phyloP scores from a whole-genome alignment of 2,888 invertebrate species.

The Galerucella calmariensis region DNA sequence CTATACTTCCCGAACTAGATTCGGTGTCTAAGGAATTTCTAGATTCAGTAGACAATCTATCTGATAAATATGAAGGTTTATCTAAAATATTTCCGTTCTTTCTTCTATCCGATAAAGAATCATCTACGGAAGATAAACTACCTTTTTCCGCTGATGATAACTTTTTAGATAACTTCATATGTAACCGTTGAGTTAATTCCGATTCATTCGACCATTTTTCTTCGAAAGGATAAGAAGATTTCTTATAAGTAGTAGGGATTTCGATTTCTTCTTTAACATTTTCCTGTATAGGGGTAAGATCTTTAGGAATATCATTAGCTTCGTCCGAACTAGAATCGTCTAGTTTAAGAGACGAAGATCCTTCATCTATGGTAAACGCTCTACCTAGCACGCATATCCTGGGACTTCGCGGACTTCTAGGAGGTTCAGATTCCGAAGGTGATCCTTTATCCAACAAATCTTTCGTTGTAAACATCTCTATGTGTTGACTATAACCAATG shows the following conservation, averaged over 20 bases:
- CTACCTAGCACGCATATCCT: constrained; percentile 63
- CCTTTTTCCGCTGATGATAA: constrained; percentile 62
- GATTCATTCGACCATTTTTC: constrained; percentile 65
- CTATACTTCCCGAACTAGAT: constrained; percentile 79
- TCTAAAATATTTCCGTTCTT: constrained; percentile 55
- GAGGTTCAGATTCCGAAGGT: constrained; percentile 54
- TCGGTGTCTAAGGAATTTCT: constrained; percentile 80
- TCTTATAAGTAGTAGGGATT: constrained; percentile 53
- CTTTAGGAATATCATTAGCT: constrained; percentile 60
- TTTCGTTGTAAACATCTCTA: constrained; percentile 73
- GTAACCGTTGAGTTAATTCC: constrained; percentile 61
- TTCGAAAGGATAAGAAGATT: constrained; percentile 63
- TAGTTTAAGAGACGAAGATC: constrained; percentile 54
- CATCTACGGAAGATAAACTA: constrained; percentile 61
- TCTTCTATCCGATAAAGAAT: constrained; percentile 57
- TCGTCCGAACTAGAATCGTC: constrained; percentile 58
- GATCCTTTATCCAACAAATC: constrained; percentile 68
- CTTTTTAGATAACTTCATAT: constrained; percentile 62
- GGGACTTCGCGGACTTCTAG: constrained; percentile 62
- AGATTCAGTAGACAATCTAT: constrained; percentile 71
- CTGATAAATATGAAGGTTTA: constrained; percentile 59
- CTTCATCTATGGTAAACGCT: constrained; percentile 65
- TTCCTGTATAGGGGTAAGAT: constrained; percentile 59
- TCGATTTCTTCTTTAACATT: constrained; percentile 48
- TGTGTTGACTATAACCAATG: constrained; percentile 81